Base-by-base conservation (phyloP, 1,140 invertebrate species). In the Venturia canescens region DNA sequence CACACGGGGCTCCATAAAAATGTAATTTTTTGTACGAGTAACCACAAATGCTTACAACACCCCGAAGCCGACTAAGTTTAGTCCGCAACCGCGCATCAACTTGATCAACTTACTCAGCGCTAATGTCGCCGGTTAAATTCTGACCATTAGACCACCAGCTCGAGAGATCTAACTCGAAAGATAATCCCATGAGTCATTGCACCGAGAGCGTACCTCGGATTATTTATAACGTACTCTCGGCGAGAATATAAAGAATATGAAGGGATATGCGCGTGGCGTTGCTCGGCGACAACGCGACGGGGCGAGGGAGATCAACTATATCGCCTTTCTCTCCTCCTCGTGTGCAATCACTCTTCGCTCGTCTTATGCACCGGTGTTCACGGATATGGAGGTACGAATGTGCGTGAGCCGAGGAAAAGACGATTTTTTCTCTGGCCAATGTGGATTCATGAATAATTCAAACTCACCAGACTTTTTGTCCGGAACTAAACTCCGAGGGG, bases 141-240 rank as follows among this genome's bases (percentile, higher is more conserved):
- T 76, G 53, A 76, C 72, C 72, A 76, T 76, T 76, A 76, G 72
- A 76, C 72, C 72, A 76, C 72, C 72, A 76, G 2, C 31, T n/a
- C 66, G 29, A 69, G 66, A 77, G 75, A 77, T 77, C 75, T 63
- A 77, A 77, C 75, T 44, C 57, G 57, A 63, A 23, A 77, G 75
- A 77, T 77, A 66, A 77, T 77, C 57, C 66, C 75, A 38, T 77
- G 75, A 77, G 75, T 77, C 75, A 77, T 77, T 77, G 75, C 75
- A 77, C 75, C 60, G 57, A 63, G 57, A 34, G 66, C 66, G 66
- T 18, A 69, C 66, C 31, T 29, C 38, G 60, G 18, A 1, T 44
- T 63, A 63, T 31, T 77, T 66, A 77, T 77, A 77, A 77, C 48
- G 57, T 60, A 44, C 44, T 44, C 75, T 31, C 21, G 13, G 29